Conservation (phyloP, 1,140 invertebrate species). For the Kradibia gibbosae region DNA sequence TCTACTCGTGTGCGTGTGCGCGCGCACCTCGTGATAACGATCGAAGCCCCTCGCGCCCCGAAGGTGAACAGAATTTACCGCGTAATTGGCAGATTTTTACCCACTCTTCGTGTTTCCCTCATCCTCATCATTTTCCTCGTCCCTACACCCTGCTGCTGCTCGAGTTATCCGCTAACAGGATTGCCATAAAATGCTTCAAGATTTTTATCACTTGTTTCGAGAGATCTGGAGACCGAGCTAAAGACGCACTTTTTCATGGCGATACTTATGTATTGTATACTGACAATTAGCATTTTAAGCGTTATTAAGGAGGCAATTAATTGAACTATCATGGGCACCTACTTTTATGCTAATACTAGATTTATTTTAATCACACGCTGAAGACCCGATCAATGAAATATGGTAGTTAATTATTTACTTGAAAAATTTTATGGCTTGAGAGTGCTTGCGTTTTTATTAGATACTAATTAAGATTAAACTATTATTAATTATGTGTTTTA, state of each 20-base stretch:
- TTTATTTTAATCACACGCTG: not conserved
- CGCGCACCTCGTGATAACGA: constrained; percentile 27
- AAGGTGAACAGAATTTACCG: constrained; percentile 42
- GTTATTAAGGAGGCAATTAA: not conserved
- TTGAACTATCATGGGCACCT: not conserved
- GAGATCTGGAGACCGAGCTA: not conserved
- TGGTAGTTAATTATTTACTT: not conserved
- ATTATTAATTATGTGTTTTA: too few species aligned
- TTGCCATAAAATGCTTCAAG: constrained; percentile 14
- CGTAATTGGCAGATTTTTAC: constrained; percentile 45
- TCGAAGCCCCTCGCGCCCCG: not conserved
- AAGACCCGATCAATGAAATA: not conserved
- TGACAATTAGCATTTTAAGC: constrained; percentile 2
- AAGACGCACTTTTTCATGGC: not conserved
- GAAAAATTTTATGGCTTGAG: not conserved
- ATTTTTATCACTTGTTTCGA: constrained; percentile 23
- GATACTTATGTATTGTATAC: not conserved
- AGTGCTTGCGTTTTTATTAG: too few species aligned
- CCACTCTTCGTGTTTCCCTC: not conserved
- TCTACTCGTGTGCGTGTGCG: not conserved
- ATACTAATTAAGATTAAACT: too few species aligned
- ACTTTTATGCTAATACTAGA: not conserved
- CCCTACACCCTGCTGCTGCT: not conserved
- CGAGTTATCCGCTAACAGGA: constrained; percentile 31
- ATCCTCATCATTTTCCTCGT: not conserved